phyloP scores from a whole-genome alignment of 2,113 vertebrate species.

The Triplophysa siluroides region DNA sequence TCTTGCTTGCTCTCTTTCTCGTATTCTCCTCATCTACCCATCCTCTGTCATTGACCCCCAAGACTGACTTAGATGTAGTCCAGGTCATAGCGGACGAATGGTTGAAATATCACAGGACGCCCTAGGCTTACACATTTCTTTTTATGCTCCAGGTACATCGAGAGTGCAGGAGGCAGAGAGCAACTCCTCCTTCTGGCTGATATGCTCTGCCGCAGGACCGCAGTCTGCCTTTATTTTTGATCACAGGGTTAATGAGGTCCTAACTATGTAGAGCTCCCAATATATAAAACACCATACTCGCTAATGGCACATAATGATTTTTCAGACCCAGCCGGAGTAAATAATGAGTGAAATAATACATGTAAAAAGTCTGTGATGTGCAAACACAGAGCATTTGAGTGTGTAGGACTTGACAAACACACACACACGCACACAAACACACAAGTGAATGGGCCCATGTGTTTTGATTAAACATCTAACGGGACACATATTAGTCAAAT shows the following conservation, averaged over 20 bases:
- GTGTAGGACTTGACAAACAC: not conserved
- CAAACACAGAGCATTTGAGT: too few species aligned
- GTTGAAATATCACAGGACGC: conserved; percentile 81
- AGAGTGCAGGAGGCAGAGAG: conserved; percentile 41
- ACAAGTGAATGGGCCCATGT: not conserved
- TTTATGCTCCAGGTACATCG: conserved; percentile 72
- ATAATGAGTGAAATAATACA: not conserved
- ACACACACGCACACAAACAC: not conserved
- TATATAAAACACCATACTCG: conserved; percentile 59
- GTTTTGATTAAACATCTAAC: conserved; percentile 5
- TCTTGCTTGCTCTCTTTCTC: conserved; percentile 32
- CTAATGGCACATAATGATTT: conserved; percentile 66
- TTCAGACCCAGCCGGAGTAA: not conserved
- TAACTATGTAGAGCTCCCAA: conserved; percentile 58
- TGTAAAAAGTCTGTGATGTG: not conserved
- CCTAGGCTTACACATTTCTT: conserved; percentile 74
- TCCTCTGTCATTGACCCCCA: conserved; percentile 70
- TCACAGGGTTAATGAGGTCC: conserved; percentile 65
- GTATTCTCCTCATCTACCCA: conserved; percentile 7
- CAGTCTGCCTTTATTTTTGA: conserved; percentile 54
- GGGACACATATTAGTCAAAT: conserved; percentile 52
- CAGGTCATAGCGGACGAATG: conserved; percentile 70
- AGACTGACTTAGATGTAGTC: conserved; percentile 75
- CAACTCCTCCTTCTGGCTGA: conserved; percentile 43
- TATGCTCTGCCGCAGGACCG: conserved; percentile 41